Conservation (phyloP, 23 tunicate genomes). For the Aplidium turbinatum region DNA sequence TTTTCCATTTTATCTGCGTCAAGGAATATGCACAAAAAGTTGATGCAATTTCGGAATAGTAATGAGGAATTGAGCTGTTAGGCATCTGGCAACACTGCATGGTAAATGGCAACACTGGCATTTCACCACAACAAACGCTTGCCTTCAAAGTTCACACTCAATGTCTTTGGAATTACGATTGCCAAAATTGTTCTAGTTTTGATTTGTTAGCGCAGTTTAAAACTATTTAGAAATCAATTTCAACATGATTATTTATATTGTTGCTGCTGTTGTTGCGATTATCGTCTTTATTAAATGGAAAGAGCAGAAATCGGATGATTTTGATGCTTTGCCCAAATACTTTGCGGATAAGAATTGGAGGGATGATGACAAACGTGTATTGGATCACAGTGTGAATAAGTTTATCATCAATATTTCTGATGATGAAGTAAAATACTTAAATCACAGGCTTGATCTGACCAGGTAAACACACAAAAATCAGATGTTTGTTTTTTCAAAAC, state of each 20-base stretch:
- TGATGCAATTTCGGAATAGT: no score
- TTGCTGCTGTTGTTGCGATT: conserved; percentile 29
- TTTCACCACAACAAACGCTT: no score
- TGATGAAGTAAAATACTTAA: conserved; percentile 37
- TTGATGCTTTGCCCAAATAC: conserved; percentile 41
- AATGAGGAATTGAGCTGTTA: no score
- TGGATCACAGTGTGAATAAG: conserved; percentile 7
- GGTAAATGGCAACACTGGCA: no score
- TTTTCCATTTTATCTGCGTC: no score
- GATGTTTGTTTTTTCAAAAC: not conserved
- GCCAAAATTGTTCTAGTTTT: no score
- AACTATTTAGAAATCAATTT: no score
- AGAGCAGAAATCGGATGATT: conserved; percentile 16
- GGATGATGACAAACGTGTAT: conserved; percentile 23
- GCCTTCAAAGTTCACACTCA: no score
- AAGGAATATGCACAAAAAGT: no score
- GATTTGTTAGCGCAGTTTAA: no score
- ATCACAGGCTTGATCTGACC: conserved; percentile 27
- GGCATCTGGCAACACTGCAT: no score
- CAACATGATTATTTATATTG: conserved; percentile 19
- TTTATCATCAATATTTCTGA: conserved; percentile 51
- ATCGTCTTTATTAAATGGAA: conserved; percentile 28
- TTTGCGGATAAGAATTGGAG: conserved; percentile 51
- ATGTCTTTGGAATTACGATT: no score
- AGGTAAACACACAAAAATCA: conserved; percentile 23